Percentiles rank a stretch among this genome's conserved stretches.
These are phyloP conservation scores for Pristionchus arcanus DNA, from an alignment of 2,888 invertebrate genomes.

Conservation along the genomic window DNA sequence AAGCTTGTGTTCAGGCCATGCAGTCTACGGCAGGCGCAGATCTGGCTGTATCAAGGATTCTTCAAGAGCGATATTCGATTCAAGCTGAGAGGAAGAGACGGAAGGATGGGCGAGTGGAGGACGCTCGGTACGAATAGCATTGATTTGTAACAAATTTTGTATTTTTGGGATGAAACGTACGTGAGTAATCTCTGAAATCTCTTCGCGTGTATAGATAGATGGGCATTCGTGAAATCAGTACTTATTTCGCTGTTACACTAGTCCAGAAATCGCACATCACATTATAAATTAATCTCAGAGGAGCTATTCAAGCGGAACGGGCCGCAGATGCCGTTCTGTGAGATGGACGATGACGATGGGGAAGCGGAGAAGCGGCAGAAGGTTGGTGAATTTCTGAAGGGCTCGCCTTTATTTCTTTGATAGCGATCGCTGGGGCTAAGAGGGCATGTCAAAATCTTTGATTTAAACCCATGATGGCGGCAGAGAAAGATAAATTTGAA, in stretches of 20 bases:
- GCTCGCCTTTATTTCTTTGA: too few relatives aligned
- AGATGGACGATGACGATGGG: background rate
- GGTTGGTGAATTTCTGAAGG: too few relatives aligned
- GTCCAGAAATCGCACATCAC: too few relatives aligned
- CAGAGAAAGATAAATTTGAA: too few relatives aligned
- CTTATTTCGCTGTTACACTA: too few relatives aligned
- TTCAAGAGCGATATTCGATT: background rate
- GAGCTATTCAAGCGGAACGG: background rate
- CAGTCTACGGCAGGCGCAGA: background rate
- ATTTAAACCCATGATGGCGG: too few relatives aligned
- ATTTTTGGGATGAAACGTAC: too few relatives aligned
- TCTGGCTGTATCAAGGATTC: background rate
- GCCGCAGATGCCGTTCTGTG: background rate
- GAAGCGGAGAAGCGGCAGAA: background rate
- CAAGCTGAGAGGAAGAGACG: background rate
- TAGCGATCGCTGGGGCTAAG: too few relatives aligned
- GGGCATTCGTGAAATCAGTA: background rate
- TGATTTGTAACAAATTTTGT: background rate
- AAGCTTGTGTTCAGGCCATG: background rate
- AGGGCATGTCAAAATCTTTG: too few relatives aligned
- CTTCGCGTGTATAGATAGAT: too few relatives aligned
- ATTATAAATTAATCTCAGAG: background rate
- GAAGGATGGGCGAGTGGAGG: background rate
- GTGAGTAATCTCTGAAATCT: too few relatives aligned
- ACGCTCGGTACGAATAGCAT: background rate